Base-by-base conservation (phyloP, 2,797 vertebrate species). In the Sebastiscus tertius region DNA sequence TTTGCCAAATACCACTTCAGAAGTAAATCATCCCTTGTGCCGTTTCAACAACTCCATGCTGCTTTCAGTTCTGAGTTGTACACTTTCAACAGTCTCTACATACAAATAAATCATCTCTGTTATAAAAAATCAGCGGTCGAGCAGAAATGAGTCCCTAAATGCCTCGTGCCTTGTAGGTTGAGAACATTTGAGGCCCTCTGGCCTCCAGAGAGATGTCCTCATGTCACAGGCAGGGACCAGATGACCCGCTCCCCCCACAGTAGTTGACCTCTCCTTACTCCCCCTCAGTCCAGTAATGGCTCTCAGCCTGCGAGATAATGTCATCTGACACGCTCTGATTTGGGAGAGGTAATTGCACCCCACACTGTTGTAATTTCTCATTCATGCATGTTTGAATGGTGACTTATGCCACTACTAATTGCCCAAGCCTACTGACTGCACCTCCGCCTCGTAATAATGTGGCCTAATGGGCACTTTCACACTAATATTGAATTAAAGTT, bases 331-430 rank as follows among this genome's bases (percentile, higher is more conserved):
- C 87, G 20, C 88, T 68, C 65, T 89, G 87, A 92, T 93, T 91
- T 82, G 87, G 87, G 75, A 85, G 88, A 94, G 77, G 90, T 94
- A 94, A 94, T 93, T 93, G 94, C 91, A 74, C 88, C 86, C 84
- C 80, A 68, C 85, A 79, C 92, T 90, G 84, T 95, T 94, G 92
- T 95, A 91, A 94, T 95, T 94, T 89, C 91, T 87, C 91, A 94
- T 91, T 93, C 94, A 95, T 94, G 93, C 94, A 91, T 94, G 93
- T 90, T 91, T 93, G 80, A 92, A 89, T 65, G 86, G 92, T 94
- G 90, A 94, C 93, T 95, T 93, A 90, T 92, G 87, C 91, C 84
- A 89, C 81, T 77, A 81, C 74, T 90, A 89, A 94, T 91, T 87
- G 83, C 85, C 82, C 68, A 58, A 75, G 59, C 77, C 74, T 71